Evolutionary conservation across 1,140 invertebrate species (phyloP), one percentile per base, ranked within the genome.

Genomic region (Rhagoletis pomonella): DNA sequence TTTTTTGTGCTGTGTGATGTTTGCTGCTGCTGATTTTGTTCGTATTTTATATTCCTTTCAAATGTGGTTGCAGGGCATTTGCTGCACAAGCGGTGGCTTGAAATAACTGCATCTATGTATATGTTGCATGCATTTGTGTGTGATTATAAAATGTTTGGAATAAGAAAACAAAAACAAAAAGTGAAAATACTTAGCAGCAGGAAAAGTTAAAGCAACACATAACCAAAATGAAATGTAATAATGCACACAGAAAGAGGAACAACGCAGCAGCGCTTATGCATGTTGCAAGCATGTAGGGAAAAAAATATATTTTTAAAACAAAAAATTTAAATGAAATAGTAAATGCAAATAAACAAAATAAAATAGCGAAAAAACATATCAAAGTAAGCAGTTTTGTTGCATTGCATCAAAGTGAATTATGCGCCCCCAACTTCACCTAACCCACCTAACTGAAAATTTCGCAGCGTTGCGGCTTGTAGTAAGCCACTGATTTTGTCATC

Each of bases 11-110:
- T 29, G 29, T 29, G 29, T 29, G 29, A 29, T 29, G 29, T 29
- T 29, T 29, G 14, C 44, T 73, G 17, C 17, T 44, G 39, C 4
- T 62, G 67, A 17, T 73, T 29, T 29, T 1, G 29, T 47, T 73
- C 39, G 29, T 47, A 73, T 73, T 44, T 69, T 73, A 73, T 73
- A 73, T 73, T 73, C 67, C 42, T 47, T 47, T 47, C 67, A 17
- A 73, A 47, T 73, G 67, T 6, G 67, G 14, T 73, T 73, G 67
- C 2, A 14, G 4, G 0, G 39, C 10, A 47, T 29, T 9, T 73
- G 67, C 39, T 47, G 67, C 12, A 42, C 4, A 42, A 42, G 50
- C 50, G 42, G 67, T 19, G 4, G 42, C 29, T n/a, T 39, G 42
- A 6, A 29, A 29, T 62, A n/a, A 7, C 60, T 73, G 14, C 4